A percentile compares a stretch with the other conserved stretches of the same genome.
Conservation (phyloP, 2,113 vertebrate species). For the Micronycteris hirsuta region DNA sequence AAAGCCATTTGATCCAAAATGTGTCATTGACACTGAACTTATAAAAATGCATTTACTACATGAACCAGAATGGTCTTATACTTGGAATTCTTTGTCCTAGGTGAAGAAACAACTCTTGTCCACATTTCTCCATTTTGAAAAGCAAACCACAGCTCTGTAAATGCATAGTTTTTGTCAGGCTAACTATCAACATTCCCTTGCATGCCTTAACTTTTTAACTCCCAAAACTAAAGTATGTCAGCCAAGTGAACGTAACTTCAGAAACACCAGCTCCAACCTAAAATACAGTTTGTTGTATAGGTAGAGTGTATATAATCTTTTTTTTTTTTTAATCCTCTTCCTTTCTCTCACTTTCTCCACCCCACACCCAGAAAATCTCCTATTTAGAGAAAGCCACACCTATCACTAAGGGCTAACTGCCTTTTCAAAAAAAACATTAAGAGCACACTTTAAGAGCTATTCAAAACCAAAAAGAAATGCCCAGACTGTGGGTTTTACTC, state of each 20-base stretch:
- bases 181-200: slow-evolving; percentile 5
- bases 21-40: background rate
- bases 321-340: background rate
- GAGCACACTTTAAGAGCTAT: background rate
- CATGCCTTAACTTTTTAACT: background rate
- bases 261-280: background rate
- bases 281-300: background rate
- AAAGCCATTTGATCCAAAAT: background rate
- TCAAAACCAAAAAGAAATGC: slow-evolving; percentile 43
- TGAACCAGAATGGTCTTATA: background rate
- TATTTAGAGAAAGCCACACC: slow-evolving; percentile 6
- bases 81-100: background rate
- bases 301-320: background rate
- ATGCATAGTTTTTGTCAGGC: background rate
- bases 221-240: background rate
- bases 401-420: background rate
- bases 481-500: background rate
- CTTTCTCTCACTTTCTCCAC: background rate
- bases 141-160: slow-evolving; percentile 6
- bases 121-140: slow-evolving; percentile 14
- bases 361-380: background rate
- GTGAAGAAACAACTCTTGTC: slow-evolving; percentile 8
- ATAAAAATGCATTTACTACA: background rate
- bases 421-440: background rate
- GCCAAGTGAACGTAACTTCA: background rate